Evolutionary conservation across 2,113 vertebrate species (phyloP).

Genomic region (Tinamus guttatus): DNA sequence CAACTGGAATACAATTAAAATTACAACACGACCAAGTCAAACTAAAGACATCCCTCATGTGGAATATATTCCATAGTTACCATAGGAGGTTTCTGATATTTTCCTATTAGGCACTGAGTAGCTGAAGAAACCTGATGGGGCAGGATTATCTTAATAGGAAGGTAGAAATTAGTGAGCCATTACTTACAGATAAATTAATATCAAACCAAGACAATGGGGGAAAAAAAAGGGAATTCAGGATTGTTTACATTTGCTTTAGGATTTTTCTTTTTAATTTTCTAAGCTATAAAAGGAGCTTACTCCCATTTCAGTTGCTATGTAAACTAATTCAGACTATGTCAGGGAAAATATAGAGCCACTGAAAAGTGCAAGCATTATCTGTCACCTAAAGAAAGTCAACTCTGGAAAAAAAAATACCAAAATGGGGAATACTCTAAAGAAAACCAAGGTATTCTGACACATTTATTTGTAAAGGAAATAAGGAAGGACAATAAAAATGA

Average conservation of each 20-base stretch:
- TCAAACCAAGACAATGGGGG: neutral
- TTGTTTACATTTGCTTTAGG: neutral
- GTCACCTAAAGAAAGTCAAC: neutral
- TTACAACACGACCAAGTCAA: neutral
- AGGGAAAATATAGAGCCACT: neutral
- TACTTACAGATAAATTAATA: neutral
- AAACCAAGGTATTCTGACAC: neutral
- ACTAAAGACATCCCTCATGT: neutral
- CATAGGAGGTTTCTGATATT: neutral
- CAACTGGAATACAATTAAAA: neutral
- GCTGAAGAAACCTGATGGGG: neutral
- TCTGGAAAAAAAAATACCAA: neutral
- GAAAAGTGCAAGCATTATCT: neutral
- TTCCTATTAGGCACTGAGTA: neutral
- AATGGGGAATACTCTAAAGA: neutral
- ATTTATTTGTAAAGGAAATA: neutral
- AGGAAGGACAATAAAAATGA: neutral
- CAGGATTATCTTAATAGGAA: neutral
- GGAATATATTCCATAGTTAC: neutral
- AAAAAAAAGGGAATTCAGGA: neutral
- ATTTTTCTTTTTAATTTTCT: neutral
- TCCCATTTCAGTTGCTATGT: neutral
- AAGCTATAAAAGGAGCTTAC: neutral
- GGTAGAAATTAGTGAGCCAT: neutral
- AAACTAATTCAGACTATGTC: neutral